Conservation (phyloP, 1,140 invertebrate genomes). For the Drosophila arizonae region DNA sequence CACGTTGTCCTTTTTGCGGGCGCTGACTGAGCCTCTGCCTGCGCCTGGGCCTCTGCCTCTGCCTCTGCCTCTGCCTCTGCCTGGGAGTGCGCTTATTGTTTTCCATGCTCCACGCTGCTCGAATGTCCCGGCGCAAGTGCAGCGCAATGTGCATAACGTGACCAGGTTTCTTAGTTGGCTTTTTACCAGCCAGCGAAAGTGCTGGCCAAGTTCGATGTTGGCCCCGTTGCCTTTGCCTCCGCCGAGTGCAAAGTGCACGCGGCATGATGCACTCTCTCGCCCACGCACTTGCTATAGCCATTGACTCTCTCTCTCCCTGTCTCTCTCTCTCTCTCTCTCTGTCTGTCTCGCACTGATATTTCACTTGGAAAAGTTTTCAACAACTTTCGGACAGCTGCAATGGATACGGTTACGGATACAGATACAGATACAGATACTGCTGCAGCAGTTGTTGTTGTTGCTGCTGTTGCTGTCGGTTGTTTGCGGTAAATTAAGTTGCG, state of each 20-base stretch:
- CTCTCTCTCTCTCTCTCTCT: conserved; percentile 1
- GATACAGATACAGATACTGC: conserved; percentile 7
- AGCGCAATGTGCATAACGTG: conserved; percentile 79
- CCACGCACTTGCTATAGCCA: neutral
- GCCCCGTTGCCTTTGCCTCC: neutral
- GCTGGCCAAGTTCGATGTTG: conserved; percentile 28
- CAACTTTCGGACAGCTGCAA: conserved; percentile 74
- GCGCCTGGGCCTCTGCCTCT: no score
- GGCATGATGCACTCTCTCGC: conserved; percentile 32
- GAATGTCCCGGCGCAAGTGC: conserved; percentile 51
- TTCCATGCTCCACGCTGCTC: conserved; percentile 32
- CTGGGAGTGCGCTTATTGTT: conserved; percentile 51
- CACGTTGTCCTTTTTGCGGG: conserved; percentile 50
- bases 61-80: no score
- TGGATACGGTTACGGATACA: conserved; percentile 53
- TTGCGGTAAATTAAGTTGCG: conserved; percentile 76
- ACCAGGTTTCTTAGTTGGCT: conserved; percentile 77
- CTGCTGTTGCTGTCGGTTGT: conserved; percentile 40
- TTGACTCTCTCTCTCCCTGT: neutral
- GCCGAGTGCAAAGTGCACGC: conserved; percentile 33
- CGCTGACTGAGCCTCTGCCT: neutral
- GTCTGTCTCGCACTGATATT: conserved; percentile 47
- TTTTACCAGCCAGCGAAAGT: conserved; percentile 51
- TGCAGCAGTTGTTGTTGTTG: conserved; percentile 7
- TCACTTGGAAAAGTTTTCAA: conserved; percentile 76